phyloP scores from a whole-genome alignment of 2,888 invertebrate species.

The Hyposoter didymator region DNA sequence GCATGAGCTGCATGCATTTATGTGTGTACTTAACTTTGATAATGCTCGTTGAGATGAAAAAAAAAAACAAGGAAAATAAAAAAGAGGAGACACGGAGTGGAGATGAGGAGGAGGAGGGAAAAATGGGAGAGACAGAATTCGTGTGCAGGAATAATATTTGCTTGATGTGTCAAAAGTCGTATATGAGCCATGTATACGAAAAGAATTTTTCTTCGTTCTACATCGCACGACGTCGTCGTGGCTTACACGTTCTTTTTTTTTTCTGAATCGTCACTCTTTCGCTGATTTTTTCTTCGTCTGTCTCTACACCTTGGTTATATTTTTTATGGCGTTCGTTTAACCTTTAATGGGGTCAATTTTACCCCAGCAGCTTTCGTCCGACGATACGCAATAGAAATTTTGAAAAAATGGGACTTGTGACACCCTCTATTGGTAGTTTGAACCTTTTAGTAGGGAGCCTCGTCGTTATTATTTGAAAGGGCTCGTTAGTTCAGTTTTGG shows the following conservation, averaged over 20 bases:
- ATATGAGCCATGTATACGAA: conserved; percentile 78
- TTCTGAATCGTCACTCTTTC: background rate
- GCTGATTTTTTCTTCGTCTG: background rate
- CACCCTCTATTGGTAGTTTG: no score
- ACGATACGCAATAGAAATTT: no score
- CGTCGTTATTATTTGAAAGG: no score
- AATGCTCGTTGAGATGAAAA: conserved; percentile 23
- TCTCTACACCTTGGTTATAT: background rate
- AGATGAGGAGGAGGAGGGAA: background rate
- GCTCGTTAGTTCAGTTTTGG: no score
- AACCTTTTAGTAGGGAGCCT: no score
- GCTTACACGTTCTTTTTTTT: conserved; percentile 68
- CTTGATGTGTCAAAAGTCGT: conserved; percentile 81
- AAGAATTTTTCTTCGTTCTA: conserved; percentile 75
- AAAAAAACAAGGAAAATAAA: background rate
- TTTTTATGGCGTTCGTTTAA: background rate
- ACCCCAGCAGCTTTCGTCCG: no score
- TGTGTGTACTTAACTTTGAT: background rate
- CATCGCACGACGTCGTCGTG: conserved; percentile 83
- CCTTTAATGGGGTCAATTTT: no score
- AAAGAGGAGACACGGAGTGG: background rate
- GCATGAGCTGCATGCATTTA: conserved; percentile 10
- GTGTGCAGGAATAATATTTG: conserved; percentile 79
- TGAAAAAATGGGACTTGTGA: no score
- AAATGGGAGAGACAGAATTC: conserved; percentile 73